Base-by-base conservation (phyloP, 2,113 vertebrate genomes). In the Alethe diademata region DNA sequence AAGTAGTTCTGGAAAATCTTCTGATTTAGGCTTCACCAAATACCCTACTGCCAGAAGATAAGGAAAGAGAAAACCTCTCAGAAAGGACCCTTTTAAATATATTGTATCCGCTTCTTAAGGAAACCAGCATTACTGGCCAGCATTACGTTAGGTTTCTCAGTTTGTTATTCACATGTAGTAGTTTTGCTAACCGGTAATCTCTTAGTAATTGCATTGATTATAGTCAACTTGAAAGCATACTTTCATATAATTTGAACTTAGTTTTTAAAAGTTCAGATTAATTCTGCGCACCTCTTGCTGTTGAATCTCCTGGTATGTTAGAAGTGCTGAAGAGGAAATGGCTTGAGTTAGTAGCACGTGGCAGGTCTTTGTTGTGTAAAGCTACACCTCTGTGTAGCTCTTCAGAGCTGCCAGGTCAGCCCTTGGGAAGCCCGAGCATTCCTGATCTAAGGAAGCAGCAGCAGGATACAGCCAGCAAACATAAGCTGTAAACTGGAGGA, bases 121-220 rank as follows among this genome's bases (percentile, higher is more conserved):
- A 94, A 97, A 94, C 96, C 97, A 97, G 97, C 97, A 93, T 90
- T 92, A 96, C 94, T 93, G 95, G 95, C 96, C 96, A 95, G 95
- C 95, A 1, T 97, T 96, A 78, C 78, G 22, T 96, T 98, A 97
- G 96, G 96, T 95, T 96, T 95, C 92, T 97, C 96, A 72, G 50
- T 92, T 96, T 91, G 91, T 96, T 97, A 97, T 57, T 94, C 96
- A 95, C 96, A 95, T 92, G 70, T 93, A 54, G 93, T 97, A 97
- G 97, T 94, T 96, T 97, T 96, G 96, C 97, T 97, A 97, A 92
- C 74, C 90, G 91, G 97, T 97, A 97, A 93, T 75, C 92, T 97
- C 97, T 97, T 96, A 96, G 90, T 97, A 94, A 91, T 93, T 97
- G 92, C 96, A 97, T 97, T 96, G 96, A 97, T 91, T 86, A 75